Base-by-base conservation (phyloP, 2,113 vertebrate species). In the Phainopepla nitens region DNA sequence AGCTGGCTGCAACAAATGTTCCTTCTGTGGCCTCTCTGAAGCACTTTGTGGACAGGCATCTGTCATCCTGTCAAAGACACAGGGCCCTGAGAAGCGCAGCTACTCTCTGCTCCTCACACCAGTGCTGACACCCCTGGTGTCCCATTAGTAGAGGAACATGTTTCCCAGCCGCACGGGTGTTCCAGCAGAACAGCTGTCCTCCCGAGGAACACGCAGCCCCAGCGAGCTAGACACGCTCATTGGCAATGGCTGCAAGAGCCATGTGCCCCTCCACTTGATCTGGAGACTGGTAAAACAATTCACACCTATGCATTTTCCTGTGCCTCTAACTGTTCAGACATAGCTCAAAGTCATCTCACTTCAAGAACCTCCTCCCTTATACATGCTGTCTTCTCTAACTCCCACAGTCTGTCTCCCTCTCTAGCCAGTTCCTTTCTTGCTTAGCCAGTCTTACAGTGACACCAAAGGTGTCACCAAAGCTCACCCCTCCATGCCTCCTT, bases 181-280 rank as follows among this genome's bases (percentile, higher is more conserved):
- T 66, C 65, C 47, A 51, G 69, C 14, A 25, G 57, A 68, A 29
- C 79, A 80, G 61, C 42, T 57, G 49, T 44, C n/a, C 31, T 79
- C 73, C 33, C 17, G 3, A 60, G 44, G 45, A 69, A 73, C 0
- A 0, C 11, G 28, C 42, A 61, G 49, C n/a, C 5, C 0, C 45
- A 60, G 42, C 0, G 0, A 53, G 51, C 49, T 28, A 45, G 28
- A 61, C 62, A 41, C 0, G 0, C 25, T 88, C 24, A 25, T 80
- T 70, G 50, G 35, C 15, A 60, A 69, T 11, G 49, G 27, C 54
- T 61, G n/a, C 36, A 84, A 50, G 75, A 89, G 72, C 54, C 91
- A 83, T 1, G 0, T n/a, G 25, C 45, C 73, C 75, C 81, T 76
- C 49, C 5, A 0, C 16, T 58, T 68, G 1, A 28, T 56, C 72